These are phyloP conservation scores for Alsophila aescularia DNA, from an alignment of 2,888 invertebrate species.

Conservation along the genomic window DNA sequence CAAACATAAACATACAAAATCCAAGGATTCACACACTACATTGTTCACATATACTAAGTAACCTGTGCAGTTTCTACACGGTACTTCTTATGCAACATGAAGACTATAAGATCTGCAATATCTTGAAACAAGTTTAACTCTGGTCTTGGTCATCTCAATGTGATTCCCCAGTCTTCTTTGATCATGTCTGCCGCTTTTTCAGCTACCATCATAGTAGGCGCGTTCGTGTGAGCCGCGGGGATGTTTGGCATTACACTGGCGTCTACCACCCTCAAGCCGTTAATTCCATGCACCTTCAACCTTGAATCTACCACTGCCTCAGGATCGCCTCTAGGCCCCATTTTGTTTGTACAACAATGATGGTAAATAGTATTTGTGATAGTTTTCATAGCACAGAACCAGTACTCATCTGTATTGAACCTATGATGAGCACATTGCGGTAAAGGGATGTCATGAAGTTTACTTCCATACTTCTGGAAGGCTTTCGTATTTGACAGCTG, in stretches of 20 bases:
- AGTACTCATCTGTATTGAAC: conserved; percentile 86
- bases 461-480: conserved; percentile 80
- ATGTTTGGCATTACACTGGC: conserved; percentile 85
- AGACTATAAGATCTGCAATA: conserved; percentile 13
- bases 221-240: conserved; percentile 84
- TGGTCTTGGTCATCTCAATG: conserved; percentile 1
- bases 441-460: conserved; percentile 78
- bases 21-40: too few species aligned
- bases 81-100: background rate
- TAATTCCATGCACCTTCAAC: conserved; percentile 77
- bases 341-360: conserved; percentile 81
- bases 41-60: too few species aligned
- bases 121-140: background rate
- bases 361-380: conserved; percentile 83
- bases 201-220: conserved; percentile 84
- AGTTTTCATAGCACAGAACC: conserved; percentile 86
- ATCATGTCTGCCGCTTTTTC: conserved; percentile 84
- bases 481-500: conserved; percentile 76
- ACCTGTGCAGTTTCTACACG: too few species aligned
- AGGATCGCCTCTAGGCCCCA: conserved; percentile 78
- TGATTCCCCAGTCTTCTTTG: conserved; percentile 69
- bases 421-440: conserved; percentile 82
- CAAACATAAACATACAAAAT: too few species aligned
- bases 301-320: conserved; percentile 81
- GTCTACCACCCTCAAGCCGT: conserved; percentile 81